Conservation (phyloP, 2,113 vertebrate species). For the Apeltes quadracus region DNA sequence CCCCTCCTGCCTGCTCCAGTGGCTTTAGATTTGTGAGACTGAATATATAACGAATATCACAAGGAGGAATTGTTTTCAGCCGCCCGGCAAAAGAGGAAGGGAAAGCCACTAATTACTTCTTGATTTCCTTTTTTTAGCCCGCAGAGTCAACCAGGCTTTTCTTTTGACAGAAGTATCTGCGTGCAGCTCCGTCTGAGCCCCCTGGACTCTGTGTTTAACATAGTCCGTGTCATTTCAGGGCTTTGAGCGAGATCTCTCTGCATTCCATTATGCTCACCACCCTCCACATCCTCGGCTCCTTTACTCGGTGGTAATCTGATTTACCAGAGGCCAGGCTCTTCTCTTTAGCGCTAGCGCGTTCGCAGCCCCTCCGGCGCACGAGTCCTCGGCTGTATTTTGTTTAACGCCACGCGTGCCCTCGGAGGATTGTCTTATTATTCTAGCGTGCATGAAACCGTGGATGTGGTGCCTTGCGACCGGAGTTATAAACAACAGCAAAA, state of each 20-base stretch:
- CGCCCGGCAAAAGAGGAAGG: not conserved
- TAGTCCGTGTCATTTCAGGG: constrained; percentile 33
- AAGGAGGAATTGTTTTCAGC: not conserved
- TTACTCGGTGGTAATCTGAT: constrained; percentile 42
- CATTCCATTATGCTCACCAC: constrained; percentile 47
- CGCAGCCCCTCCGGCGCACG: not conserved
- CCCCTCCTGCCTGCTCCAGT: not conserved
- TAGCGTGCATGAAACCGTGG: not conserved
- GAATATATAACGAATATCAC: not conserved
- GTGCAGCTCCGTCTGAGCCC: constrained; percentile 11
- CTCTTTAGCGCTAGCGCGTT: constrained; percentile 16
- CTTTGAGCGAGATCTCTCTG: constrained; percentile 25
- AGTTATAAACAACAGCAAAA: not conserved
- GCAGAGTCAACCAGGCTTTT: not conserved
- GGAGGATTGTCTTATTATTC: not conserved
- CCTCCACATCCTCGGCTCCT: constrained; percentile 10
- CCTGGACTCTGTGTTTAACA: constrained; percentile 30
- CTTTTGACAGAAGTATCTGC: constrained; percentile 24
- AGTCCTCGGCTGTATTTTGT: constrained; percentile 1
- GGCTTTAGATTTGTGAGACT: not conserved
- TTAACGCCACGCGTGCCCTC: constrained; percentile 3
- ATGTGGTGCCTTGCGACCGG: constrained; percentile 28
- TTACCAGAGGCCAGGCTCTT: constrained; percentile 27
- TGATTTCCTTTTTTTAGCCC: not conserved
- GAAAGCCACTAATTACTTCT: not conserved